Evolutionary conservation across 2,888 invertebrate genomes (phyloP), one percentile per base, ranked within the genome.

Genomic region (Chaetoderma sp.): DNA sequence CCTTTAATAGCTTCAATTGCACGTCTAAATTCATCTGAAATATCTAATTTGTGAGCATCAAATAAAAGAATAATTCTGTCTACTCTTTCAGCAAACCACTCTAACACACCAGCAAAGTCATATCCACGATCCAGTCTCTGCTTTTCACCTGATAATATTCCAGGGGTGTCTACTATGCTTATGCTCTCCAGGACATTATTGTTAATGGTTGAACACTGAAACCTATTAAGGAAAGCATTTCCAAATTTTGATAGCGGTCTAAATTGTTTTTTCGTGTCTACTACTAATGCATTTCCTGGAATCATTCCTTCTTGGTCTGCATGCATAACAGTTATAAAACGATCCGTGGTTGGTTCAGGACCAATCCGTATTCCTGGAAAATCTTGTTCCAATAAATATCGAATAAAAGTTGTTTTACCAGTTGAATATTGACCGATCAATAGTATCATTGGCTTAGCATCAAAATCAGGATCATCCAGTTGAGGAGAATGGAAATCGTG

Each of bases 41-140:
- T 99, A 84, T 99, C 99, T 60, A 99, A 89, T 87, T 99, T 99
- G 88, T 99, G 98, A 18, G 99, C 99, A 88, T 99, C 98, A 87
- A 99, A 99, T 21, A 99, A 89, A 44, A 99, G 89, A 76, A 99
- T 94, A 77, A 99, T 99, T 78, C 98, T 91, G 86, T 99, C 99
- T 0, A 98, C 98, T 67, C 98, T 90, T 86, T 99, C 98, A 0
- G 99, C 98, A 86, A 99, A 98, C 99, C 99, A 99, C 88, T 99
- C 98, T 56, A 99, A 88, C 4, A 99, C 98, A 16, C 97, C 97
- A 10, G 97, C 96, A 86, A 99, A 99, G 85, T 98, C 96, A 84
- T 98, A 98, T 0, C 98, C 91, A 58, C 91, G 81, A 77, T 91
- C 91, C n/a, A 90, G 88, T 59, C 98, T 91, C 87, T 98, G 97